Evolutionary conservation across 2,113 vertebrate genomes (phyloP).

Genomic region (Otus sunia): DNA sequence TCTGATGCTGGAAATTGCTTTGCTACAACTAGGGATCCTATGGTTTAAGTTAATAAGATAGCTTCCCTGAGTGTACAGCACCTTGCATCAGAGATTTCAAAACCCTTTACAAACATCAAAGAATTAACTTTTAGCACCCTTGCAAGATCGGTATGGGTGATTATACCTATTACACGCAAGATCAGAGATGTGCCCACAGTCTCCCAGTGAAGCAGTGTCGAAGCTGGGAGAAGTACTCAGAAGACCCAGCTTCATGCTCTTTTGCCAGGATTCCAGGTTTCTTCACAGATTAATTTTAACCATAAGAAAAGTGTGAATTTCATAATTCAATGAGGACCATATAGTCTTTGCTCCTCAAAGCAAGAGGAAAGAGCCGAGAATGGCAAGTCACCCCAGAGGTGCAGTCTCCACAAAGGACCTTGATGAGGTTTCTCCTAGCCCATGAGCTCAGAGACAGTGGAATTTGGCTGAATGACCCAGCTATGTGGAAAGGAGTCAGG

Average conservation of each 20-base stretch:
- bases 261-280: not conserved
- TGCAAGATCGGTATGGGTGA: not conserved
- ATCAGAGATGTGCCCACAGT: not conserved
- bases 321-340: not conserved
- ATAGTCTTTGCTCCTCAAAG: not conserved
- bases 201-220: not conserved
- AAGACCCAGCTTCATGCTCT: not conserved
- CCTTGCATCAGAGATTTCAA: not conserved
- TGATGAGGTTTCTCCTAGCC: conserved; percentile 12
- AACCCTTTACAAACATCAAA: not conserved
- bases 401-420: not conserved
- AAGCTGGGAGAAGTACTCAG: not conserved
- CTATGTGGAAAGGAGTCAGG: not conserved
- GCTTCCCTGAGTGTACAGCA: not conserved
- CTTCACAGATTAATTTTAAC: not conserved
- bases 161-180: not conserved
- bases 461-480: not conserved
- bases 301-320: not conserved
- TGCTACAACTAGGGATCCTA: not conserved
- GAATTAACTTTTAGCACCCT: not conserved
- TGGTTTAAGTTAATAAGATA: not conserved
- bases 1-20: not conserved
- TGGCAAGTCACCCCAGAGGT: not conserved
- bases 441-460: not conserved
- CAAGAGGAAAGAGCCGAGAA: not conserved